phyloP scores from a whole-genome alignment of 2,113 vertebrate genomes.

The western clawed frog (Xenopus tropicalis) region UCB_Xtro_10.0 CM004451.2:30855001-30855500 shows the following conservation, averaged over 20 bases:
- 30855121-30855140: slow-evolving; percentile 50
- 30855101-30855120: slow-evolving; percentile 52
- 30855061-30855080: slow-evolving; percentile 49
- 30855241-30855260: slow-evolving; percentile 48
- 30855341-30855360: slow-evolving; percentile 30
- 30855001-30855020: slow-evolving; percentile 2
- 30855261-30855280: background rate
- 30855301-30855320: background rate
- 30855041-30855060: slow-evolving; percentile 44
- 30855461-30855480: background rate
- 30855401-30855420: slow-evolving; percentile 11
- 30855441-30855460: slow-evolving; percentile 4
- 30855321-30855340: too few relatives aligned
- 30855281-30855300: background rate
- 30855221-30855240: slow-evolving; percentile 50
- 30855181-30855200: slow-evolving; percentile 51
- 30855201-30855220: slow-evolving; percentile 53
- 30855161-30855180: slow-evolving; percentile 50
- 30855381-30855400: slow-evolving; percentile 16
- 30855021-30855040: slow-evolving; percentile 44
- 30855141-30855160: slow-evolving; percentile 48
- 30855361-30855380: slow-evolving; percentile 17
- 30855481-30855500: background rate
- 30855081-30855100: slow-evolving; percentile 50
- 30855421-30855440: slow-evolving; percentile 10